These are phyloP conservation scores for Magallana ariakensis DNA, from an alignment of 1,140 invertebrate genomes.

Conservation along the genomic window DNA sequence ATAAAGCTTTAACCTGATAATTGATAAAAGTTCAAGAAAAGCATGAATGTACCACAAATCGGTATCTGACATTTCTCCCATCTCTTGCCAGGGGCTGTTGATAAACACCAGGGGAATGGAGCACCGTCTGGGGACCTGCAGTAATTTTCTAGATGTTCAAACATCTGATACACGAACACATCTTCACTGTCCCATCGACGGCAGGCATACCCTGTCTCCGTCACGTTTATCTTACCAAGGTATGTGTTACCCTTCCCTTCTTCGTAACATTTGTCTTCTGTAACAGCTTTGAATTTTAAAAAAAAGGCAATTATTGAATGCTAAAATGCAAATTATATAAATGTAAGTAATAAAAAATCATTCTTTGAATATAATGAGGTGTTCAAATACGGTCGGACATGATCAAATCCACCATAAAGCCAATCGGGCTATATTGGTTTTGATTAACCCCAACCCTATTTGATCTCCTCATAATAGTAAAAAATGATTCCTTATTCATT, in stretches of 20 bases:
- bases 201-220: slow-evolving; percentile 20
- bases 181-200: slow-evolving; percentile 49
- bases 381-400: no score
- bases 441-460: no score
- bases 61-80: slow-evolving; percentile 38
- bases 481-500: no score
- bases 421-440: no score
- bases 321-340: no score
- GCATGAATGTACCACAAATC: slow-evolving; percentile 25
- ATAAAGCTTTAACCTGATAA: no score
- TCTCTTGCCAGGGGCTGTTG: slow-evolving; percentile 11
- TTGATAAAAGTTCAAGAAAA: no score
- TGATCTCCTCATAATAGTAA: no score
- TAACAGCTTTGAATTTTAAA: not conserved
- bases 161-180: not conserved
- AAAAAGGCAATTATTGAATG: no score
- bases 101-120: slow-evolving; percentile 43
- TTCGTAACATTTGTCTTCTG: not conserved
- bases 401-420: no score
- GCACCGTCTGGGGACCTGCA: slow-evolving; percentile 43
- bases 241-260: slow-evolving; percentile 17
- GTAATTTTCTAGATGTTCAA: slow-evolving; percentile 33
- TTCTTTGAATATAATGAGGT: no score
- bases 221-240: slow-evolving; percentile 16
- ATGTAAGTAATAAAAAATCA: not conserved